phyloP scores from a whole-genome alignment of 2,113 vertebrate species.

The Gavialis gangeticus region DNA sequence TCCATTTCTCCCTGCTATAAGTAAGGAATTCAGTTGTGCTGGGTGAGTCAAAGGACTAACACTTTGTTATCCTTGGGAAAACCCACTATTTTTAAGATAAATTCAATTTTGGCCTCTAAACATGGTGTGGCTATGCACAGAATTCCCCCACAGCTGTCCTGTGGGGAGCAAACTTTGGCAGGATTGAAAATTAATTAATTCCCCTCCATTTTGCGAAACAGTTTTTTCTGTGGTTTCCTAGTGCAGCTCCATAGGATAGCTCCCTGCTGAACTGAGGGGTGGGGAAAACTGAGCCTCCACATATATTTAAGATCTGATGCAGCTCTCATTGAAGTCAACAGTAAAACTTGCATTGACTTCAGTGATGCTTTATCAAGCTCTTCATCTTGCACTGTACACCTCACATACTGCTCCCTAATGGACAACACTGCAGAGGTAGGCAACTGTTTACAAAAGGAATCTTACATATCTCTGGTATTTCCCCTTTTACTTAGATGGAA shows the following conservation, averaged over 20 bases:
- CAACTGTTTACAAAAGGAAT: not conserved
- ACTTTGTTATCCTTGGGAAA: not conserved
- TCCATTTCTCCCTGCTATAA: too few relatives aligned
- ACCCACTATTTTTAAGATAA: not conserved
- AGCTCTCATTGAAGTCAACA: not conserved
- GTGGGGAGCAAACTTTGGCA: too few relatives aligned
- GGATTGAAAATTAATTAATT: slow-evolving; percentile 25
- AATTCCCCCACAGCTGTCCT: too few relatives aligned
- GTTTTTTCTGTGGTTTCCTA: slow-evolving; percentile 4
- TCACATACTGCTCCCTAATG: not conserved
- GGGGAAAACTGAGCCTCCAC: not conserved
- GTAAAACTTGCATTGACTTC: not conserved
- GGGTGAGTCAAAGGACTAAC: not conserved
- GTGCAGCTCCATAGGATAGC: not conserved
- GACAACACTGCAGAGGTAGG: not conserved
- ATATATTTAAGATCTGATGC: slow-evolving; percentile 19
- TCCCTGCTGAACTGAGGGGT: not conserved
- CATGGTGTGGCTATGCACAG: not conserved
- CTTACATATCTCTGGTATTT: not conserved
- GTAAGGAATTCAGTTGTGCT: not conserved
- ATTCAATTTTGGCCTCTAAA: not conserved
- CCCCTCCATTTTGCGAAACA: not conserved
- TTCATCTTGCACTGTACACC: not conserved
- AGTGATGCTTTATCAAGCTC: not conserved
- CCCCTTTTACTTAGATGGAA: not conserved